These are phyloP conservation scores for Calliphora vicina DNA, from an alignment of 1,140 invertebrate genomes.

Conservation along the genomic window DNA sequence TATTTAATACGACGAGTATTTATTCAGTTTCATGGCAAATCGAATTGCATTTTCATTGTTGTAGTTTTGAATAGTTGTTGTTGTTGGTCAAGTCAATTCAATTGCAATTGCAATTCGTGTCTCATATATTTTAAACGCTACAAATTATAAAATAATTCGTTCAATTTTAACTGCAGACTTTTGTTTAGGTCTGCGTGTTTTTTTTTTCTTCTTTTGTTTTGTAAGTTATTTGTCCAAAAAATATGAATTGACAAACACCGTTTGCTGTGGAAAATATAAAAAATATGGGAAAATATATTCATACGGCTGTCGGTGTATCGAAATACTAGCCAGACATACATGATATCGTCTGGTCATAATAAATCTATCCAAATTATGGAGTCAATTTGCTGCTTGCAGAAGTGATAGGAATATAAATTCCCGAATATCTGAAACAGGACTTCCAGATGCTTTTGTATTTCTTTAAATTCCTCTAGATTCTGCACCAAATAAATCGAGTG, in stretches of 20 bases:
- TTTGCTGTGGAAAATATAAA: not conserved
- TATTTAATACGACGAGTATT: not conserved
- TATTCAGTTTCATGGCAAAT: not conserved
- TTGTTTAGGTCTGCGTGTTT: not conserved
- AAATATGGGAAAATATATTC: too few species aligned
- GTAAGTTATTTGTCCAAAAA: not conserved
- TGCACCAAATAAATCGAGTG: too few species aligned
- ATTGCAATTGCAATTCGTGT: constrained; percentile 32
- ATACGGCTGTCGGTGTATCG: too few species aligned
- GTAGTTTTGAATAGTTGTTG: not conserved
- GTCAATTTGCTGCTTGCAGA: too few species aligned
- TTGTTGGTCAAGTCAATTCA: constrained; percentile 25
- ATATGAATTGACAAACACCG: not conserved
- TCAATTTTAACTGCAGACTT: not conserved
- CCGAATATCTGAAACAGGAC: too few species aligned
- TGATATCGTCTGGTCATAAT: too few species aligned
- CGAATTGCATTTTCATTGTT: constrained; percentile 3
- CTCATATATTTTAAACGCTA: constrained; percentile 29
- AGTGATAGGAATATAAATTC: too few species aligned
- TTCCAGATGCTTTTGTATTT: too few species aligned
- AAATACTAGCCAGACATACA: too few species aligned
- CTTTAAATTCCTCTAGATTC: too few species aligned
- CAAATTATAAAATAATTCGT: constrained; percentile 35
- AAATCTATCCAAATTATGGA: too few species aligned
- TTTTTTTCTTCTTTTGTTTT: not conserved